Evolutionary conservation across 2,113 vertebrate genomes (phyloP).

Genomic region (Semnornis frantzii): DNA sequence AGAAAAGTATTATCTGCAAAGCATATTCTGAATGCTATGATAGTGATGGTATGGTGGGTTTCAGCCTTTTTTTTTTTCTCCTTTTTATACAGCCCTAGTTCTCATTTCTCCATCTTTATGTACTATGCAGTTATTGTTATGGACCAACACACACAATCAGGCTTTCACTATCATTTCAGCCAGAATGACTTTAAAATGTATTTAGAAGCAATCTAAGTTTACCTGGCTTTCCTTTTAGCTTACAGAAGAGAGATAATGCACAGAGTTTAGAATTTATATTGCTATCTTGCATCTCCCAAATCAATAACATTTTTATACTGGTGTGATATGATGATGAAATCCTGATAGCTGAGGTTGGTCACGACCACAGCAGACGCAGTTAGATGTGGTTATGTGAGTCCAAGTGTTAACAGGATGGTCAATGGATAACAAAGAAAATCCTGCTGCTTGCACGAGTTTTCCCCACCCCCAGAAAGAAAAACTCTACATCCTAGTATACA

Average conservation of each 20-base stretch:
- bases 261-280: neutral
- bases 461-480: neutral
- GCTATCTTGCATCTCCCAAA: neutral
- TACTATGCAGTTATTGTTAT: conserved; percentile 45
- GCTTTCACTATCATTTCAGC: conserved; percentile 62
- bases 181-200: neutral
- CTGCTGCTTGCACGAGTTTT: conserved; percentile 1
- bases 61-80: neutral
- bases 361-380: conserved; percentile 41
- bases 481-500: neutral
- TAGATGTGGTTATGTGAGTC: conserved; percentile 43
- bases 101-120: neutral
- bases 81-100: neutral
- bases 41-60: neutral
- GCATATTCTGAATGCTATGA: neutral
- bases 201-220: neutral
- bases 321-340: conserved; percentile 57
- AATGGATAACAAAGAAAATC: conserved; percentile 37
- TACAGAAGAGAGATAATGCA: neutral
- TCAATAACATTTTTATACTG: neutral
- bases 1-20: neutral
- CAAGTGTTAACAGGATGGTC: conserved; percentile 18
- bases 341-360: conserved; percentile 32
- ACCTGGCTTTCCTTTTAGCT: neutral
- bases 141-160: conserved; percentile 20